Evolutionary conservation across 2,797 vertebrate genomes (phyloP).

Genomic region (Onychomys leucogaster): DNA sequence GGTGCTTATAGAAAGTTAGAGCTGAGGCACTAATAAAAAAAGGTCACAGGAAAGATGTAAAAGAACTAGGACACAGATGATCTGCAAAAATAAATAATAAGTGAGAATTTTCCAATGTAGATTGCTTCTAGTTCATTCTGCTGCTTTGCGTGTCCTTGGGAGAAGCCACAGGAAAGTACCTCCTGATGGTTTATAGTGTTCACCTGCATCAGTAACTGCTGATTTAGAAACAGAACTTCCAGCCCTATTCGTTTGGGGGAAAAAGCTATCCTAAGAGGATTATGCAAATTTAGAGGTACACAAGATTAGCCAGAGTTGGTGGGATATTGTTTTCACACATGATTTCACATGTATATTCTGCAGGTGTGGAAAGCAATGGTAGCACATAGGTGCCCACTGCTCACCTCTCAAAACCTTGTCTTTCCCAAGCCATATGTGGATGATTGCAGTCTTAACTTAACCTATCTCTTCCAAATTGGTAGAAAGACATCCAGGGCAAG

Average conservation of each 20-base stretch:
- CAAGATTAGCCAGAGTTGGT: neutral
- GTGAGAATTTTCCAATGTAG: neutral
- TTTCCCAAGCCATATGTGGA: neutral
- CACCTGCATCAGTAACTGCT: conserved; percentile 65
- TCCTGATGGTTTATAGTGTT: conserved; percentile 72
- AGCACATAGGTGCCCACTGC: neutral
- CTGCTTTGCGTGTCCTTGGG: conserved; percentile 60
- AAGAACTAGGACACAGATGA: neutral
- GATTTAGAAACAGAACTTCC: conserved; percentile 68
- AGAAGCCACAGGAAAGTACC: conserved; percentile 41
- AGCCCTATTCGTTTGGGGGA: conserved; percentile 30
- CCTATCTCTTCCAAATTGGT: conserved; percentile 7
- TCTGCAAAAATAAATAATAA: conserved; percentile 33
- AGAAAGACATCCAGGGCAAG: conserved; percentile 24
- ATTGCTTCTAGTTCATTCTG: conserved; percentile 28
- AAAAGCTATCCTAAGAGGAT: conserved; percentile 47
- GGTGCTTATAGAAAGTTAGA: neutral
- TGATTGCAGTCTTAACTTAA: neutral
- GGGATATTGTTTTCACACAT: conserved; percentile 13
- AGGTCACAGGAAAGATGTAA: neutral
- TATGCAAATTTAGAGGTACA: conserved; percentile 9
- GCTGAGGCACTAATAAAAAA: neutral
- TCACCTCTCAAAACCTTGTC: conserved; percentile 11
- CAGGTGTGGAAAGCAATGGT: neutral
- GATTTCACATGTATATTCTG: neutral